Conservation (phyloP, 2,113 vertebrate genomes). For the Cacatua alba region DNA sequence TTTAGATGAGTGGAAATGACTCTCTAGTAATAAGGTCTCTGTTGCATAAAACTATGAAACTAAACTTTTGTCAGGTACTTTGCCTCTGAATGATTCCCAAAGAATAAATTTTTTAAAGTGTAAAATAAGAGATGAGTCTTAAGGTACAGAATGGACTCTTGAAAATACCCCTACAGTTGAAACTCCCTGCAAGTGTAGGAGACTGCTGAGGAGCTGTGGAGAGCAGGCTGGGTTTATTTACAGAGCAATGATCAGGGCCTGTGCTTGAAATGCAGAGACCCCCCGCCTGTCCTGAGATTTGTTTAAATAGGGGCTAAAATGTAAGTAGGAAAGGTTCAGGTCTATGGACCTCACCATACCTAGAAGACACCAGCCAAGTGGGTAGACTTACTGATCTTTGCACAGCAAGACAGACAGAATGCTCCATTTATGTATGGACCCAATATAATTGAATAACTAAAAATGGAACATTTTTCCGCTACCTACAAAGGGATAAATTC, state of each 20-base stretch:
- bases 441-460: neutral
- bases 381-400: neutral
- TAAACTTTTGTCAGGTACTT: neutral
- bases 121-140: neutral
- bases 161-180: neutral
- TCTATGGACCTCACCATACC: neutral
- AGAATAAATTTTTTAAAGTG: neutral
- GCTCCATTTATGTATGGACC: neutral
- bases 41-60: neutral
- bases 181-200: neutral
- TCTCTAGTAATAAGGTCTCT: neutral
- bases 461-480: neutral
- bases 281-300: rapidly evolving
- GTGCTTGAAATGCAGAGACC: neutral
- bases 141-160: neutral
- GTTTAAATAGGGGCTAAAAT: neutral
- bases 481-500: slow-evolving; percentile 2
- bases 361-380: neutral
- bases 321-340: neutral
- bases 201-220: neutral
- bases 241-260: neutral
- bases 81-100: neutral
- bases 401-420: neutral
- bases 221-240: neutral
- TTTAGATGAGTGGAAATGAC: neutral